Conservation (phyloP, 1,140 invertebrate species). For the Aleiodes sp. region DNA sequence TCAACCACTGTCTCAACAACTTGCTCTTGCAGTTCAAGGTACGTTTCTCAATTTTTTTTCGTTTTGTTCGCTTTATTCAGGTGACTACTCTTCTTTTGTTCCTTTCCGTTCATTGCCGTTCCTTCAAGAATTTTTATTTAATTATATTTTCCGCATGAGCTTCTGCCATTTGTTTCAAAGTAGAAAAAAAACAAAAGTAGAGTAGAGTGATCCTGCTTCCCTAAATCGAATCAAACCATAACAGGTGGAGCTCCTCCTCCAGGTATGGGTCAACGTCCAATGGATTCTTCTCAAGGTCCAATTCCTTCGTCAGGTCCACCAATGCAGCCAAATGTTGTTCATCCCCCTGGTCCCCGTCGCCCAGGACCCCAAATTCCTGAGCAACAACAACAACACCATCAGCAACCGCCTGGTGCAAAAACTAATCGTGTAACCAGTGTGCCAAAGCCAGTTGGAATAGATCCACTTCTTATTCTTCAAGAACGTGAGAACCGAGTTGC, state of each 20-base stretch:
- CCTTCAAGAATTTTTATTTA: no score
- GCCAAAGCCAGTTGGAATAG: constrained; percentile 90
- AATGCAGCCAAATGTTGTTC: constrained; percentile 51
- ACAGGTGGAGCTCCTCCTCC: constrained; percentile 58
- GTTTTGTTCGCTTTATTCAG: constrained; percentile 34
- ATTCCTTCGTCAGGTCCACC: constrained; percentile 49
- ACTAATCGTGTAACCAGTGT: constrained; percentile 88
- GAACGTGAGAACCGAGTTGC: constrained; percentile 94
- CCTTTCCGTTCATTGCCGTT: not conserved
- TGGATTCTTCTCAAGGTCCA: constrained; percentile 55
- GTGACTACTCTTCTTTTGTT: constrained; percentile 56
- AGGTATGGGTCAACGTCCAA: constrained; percentile 53
- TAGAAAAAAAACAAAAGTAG: no score
- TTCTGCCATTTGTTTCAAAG: no score
- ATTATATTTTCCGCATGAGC: no score
- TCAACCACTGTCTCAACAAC: constrained; percentile 87
- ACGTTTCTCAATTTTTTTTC: no score
- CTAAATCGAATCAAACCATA: constrained; percentile 38
- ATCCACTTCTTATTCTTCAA: constrained; percentile 91
- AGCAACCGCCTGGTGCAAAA: constrained; percentile 71
- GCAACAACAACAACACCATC: constrained; percentile 60
- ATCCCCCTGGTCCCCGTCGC: constrained; percentile 31
- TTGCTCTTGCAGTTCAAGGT: constrained; percentile 76
- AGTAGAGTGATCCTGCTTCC: constrained; percentile 50
- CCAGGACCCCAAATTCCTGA: constrained; percentile 50